A percentile compares a stretch with the other conserved stretches of the same genome.
Conservation (phyloP, 2,113 vertebrate species). For the Notothenia rossii region DNA sequence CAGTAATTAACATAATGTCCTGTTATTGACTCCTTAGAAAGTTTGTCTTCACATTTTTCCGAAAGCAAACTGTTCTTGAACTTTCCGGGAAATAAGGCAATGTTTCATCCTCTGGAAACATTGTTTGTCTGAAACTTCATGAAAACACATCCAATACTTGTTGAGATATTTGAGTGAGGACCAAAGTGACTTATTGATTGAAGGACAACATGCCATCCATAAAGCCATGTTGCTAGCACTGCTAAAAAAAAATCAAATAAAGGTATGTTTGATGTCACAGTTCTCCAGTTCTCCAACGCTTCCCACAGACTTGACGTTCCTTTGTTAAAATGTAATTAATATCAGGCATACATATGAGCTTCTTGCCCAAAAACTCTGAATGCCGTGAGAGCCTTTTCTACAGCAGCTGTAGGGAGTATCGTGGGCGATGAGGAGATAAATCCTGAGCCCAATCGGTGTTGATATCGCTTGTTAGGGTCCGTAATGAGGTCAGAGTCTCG, state of each 20-base stretch:
- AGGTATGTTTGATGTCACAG: too few species aligned
- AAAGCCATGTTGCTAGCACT: background rate
- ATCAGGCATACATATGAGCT: background rate
- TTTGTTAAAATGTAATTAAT: background rate
- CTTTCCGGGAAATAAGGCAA: too few species aligned
- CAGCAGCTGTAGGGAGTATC: slow-evolving; percentile 17
- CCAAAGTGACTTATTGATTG: background rate
- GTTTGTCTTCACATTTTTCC: too few species aligned
- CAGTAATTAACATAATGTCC: too few species aligned
- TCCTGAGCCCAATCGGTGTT: slow-evolving; percentile 65
- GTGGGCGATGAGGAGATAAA: slow-evolving; percentile 66
- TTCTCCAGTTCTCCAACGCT: too few species aligned
- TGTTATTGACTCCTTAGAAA: too few species aligned
- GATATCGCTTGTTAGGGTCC: slow-evolving; percentile 71
- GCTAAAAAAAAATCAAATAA: background rate
- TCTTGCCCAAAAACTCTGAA: background rate
- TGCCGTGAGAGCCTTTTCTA: background rate
- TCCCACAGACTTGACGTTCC: background rate
- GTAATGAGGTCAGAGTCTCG: slow-evolving; percentile 81
- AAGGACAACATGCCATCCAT: too few species aligned
- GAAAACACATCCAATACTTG: too few species aligned
- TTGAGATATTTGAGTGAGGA: background rate
- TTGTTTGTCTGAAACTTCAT: too few species aligned
- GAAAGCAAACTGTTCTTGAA: too few species aligned
- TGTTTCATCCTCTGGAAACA: too few species aligned